Conservation (phyloP, 2,113 vertebrate genomes). For the Pica pica region DNA sequence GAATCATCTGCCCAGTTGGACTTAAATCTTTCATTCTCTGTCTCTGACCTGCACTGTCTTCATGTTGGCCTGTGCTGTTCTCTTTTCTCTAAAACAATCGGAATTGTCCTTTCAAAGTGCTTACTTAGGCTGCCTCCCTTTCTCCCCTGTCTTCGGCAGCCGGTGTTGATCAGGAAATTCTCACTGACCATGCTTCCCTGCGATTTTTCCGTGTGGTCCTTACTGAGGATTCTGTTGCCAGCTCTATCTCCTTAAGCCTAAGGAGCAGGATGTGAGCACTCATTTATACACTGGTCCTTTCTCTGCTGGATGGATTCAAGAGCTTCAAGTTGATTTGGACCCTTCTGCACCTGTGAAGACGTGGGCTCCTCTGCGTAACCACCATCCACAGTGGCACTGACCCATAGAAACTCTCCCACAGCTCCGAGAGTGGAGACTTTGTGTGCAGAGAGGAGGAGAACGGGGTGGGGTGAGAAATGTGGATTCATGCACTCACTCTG, state of each 20-base stretch:
- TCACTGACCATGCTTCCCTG: neutral
- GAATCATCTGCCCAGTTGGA: neutral
- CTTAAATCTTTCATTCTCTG: neutral
- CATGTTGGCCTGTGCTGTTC: neutral
- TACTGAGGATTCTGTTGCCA: neutral
- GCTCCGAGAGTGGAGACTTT: neutral
- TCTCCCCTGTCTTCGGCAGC: neutral
- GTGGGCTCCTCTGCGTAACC: neutral
- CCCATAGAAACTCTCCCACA: neutral
- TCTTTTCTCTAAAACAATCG: neutral
- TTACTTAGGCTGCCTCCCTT: neutral
- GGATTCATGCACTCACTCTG: neutral
- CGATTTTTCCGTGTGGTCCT: neutral
- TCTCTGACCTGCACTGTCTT: neutral
- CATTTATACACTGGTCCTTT: neutral
- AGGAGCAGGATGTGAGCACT: neutral
- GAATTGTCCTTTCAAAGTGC: neutral
- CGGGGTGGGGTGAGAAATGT: neutral
- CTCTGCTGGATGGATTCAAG: neutral
- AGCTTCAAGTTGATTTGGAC: neutral
- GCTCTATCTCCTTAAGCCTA: neutral
- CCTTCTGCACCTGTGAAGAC: neutral
- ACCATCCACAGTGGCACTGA: neutral
- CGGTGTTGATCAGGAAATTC: accelerated
- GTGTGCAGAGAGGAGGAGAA: neutral